Conservation (phyloP, 2,113 vertebrate species). For the Ornithorhynchus anatinus region DNA sequence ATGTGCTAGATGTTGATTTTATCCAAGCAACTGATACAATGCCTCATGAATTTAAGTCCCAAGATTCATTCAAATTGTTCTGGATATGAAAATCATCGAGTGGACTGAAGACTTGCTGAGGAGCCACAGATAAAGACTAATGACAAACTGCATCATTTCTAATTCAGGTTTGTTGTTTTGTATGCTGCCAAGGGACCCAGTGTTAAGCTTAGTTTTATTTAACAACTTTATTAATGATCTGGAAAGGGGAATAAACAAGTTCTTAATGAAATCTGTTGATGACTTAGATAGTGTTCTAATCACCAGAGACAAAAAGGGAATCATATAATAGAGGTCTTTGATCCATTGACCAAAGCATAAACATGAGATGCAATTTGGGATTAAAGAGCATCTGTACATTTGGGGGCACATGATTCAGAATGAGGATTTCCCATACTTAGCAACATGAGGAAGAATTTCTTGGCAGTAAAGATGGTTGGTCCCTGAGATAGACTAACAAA, state of each 20-base stretch:
- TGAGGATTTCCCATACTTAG: neutral
- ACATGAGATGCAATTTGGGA: neutral
- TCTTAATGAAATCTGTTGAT: slow-evolving; percentile 9
- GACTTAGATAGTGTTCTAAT: neutral
- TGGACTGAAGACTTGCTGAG: neutral
- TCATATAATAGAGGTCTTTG: neutral
- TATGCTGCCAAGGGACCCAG: slow-evolving; percentile 1
- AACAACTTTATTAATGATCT: slow-evolving; percentile 33
- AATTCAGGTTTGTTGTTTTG: neutral
- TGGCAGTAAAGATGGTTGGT: neutral
- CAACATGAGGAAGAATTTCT: neutral
- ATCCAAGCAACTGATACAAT: too few species aligned
- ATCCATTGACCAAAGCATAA: neutral
- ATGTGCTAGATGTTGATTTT: too few species aligned
- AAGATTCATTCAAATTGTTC: slow-evolving; percentile 7
- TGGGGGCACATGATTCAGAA: slow-evolving; percentile 9
- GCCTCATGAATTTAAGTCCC: neutral
- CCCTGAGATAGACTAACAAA: neutral
- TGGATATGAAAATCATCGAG: neutral
- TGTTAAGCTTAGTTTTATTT: slow-evolving; percentile 9
- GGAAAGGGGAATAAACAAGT: slow-evolving; percentile 6
- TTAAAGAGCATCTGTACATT: slow-evolving; percentile 3
- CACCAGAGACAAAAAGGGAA: neutral
- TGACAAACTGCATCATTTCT: neutral
- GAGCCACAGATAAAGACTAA: neutral